These are phyloP conservation scores for Limnothrissa miodon DNA, from an alignment of 2,113 vertebrate genomes.

Conservation along the genomic window DNA sequence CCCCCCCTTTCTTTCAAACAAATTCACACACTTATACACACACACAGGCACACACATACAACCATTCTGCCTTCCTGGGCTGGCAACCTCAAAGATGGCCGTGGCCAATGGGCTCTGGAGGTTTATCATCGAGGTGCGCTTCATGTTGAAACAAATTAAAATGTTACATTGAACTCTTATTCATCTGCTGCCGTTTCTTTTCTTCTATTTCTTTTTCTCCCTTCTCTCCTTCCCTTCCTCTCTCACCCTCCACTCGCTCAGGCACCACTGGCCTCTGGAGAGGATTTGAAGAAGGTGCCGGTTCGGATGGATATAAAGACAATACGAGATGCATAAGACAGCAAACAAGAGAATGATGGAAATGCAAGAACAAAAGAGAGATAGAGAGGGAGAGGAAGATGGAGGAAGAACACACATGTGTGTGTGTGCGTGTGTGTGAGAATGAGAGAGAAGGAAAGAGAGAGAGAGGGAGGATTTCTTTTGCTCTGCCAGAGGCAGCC, in stretches of 20 bases:
- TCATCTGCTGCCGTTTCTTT: not conserved
- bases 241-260: not conserved
- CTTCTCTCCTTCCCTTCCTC: not conserved
- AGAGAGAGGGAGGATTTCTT: slow-evolving; percentile 35
- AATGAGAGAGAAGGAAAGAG: not conserved
- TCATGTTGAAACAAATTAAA: slow-evolving; percentile 10
- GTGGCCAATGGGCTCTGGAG: not conserved
- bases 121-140: not conserved
- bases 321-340: slow-evolving; percentile 22
- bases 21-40: not conserved
- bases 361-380: slow-evolving; percentile 19
- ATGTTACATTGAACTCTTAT: slow-evolving; percentile 4
- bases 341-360: not conserved
- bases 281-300: not conserved
- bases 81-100: not conserved
- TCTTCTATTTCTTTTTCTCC: not conserved
- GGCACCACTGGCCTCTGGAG: not conserved
- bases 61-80: not conserved
- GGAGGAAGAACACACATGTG: no score
- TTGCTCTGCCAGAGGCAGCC: slow-evolving; percentile 37
- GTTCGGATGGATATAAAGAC: slow-evolving; percentile 10
- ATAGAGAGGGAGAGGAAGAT: not conserved
- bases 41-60: not conserved
- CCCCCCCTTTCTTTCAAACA: not conserved
- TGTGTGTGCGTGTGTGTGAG: no score